Base-by-base conservation (phyloP, 2,888 invertebrate genomes). In the Acleris literana region DNA sequence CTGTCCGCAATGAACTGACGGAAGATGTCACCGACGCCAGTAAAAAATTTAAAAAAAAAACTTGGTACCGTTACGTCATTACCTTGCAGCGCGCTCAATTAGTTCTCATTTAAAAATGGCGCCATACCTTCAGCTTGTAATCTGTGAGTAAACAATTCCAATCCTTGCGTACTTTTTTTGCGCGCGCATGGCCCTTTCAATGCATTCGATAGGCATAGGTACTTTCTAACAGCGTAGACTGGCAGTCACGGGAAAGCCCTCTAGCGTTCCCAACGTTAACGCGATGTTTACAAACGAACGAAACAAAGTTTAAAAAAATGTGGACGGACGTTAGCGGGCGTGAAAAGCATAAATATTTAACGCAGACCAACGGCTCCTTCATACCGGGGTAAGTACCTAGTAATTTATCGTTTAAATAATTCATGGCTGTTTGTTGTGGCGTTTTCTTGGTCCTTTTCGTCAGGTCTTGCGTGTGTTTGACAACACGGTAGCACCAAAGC, bases 321-420 rank as follows among this genome's bases (percentile, higher is more conserved):
- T 95, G 94, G 90, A 93, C 94, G 77, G 93, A 94, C 76, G 90
- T 94, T 49, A 93, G 90, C 73, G 92, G 93, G 74, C 93, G 93
- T 74, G 94, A 95, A 81, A 92, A 93, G 79, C 93, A 93, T 74
- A 88, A 88, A 76, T 94, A 95, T 82, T 90, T 94, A 72, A 88
- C 91, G 63, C 94, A 94, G 78, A 93, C 93, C 55, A 93, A 94
- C 82, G 94, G 93, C 77, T 93, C 93, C 66, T 94, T 94, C 79
- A 94, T 95, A 74, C 95, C 95, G 6, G 95, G 95, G 95, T 95
- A 85, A 93, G 93, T 87, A 3, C 60, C 61, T 18, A 49, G 52
- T 69, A 55, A 22, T 59, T 64, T 57, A 11, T 55, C 20, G 9
- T 55, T 55, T 55, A 39, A 53, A 29, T 55, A 55, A 55, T 16